phyloP scores from a whole-genome alignment of 2,113 vertebrate species.

The Sula dactylatra region DNA sequence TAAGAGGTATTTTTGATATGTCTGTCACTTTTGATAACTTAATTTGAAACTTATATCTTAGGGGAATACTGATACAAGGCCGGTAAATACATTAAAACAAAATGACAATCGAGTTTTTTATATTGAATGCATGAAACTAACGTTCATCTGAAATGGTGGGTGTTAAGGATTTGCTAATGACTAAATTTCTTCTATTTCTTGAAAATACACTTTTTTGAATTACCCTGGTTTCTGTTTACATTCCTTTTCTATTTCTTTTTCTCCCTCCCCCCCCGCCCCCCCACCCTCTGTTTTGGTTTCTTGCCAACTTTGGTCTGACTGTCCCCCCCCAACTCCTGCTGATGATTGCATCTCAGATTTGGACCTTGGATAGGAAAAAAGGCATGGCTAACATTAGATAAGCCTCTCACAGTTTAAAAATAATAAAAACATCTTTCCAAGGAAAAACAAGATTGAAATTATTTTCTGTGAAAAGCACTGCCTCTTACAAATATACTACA shows the following conservation, averaged over 20 bases:
- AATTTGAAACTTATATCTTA: conserved; percentile 70
- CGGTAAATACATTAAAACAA: conserved; percentile 71
- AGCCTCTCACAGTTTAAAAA: not conserved
- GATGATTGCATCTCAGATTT: not conserved
- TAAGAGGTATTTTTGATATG: conserved; percentile 63
- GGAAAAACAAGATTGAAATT: not conserved
- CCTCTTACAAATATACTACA: not conserved
- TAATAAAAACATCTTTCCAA: not conserved
- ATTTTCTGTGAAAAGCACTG: not conserved
- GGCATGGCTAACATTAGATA: not conserved
- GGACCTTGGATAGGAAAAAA: not conserved
- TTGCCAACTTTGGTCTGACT: conserved; percentile 7
- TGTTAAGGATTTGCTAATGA: conserved; percentile 19
- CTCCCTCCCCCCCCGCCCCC: fast-evolving
- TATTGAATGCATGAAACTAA: conserved; percentile 25
- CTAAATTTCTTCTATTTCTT: conserved; percentile 14
- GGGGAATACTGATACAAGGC: conserved; percentile 55
- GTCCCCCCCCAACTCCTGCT: not conserved
- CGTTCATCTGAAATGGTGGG: not conserved
- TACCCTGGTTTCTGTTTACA: not conserved
- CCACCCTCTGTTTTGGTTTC: not conserved
- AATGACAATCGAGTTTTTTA: conserved; percentile 56
- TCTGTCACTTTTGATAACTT: conserved; percentile 71
- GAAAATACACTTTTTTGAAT: not conserved
- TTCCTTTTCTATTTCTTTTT: not conserved